A percentile compares a stretch with the other conserved stretches of the same genome.
Evolutionary conservation across 2,797 vertebrate genomes (phyloP).

Genomic region (Cebuella pygmaea): DNA sequence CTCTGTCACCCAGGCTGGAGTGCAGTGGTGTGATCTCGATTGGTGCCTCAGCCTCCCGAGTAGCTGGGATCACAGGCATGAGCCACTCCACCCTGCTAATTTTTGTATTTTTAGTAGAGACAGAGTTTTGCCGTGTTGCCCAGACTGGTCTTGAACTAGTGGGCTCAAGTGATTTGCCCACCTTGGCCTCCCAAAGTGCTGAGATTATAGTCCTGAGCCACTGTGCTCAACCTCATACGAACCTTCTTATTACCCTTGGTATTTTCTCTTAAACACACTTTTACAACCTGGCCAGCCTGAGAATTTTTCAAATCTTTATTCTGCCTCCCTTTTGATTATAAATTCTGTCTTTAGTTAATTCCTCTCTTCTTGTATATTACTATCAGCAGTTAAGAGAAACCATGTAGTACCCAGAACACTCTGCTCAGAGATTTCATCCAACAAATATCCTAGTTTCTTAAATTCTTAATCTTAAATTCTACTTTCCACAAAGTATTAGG

Average conservation of each 20-base stretch:
- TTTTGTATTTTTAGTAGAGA: too few relatives aligned
- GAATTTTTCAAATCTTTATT: neutral
- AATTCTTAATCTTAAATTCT: neutral
- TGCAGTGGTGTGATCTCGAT: too few relatives aligned
- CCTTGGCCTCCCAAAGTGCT: too few relatives aligned
- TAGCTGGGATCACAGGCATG: too few relatives aligned
- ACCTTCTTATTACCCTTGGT: neutral
- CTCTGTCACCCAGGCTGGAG: too few relatives aligned
- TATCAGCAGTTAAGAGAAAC: neutral
- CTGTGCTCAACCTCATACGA: neutral
- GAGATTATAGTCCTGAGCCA: too few relatives aligned
- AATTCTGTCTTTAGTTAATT: neutral
- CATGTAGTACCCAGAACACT: neutral
- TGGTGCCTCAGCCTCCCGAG: too few relatives aligned
- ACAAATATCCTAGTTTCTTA: neutral
- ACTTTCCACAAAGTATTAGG: neutral
- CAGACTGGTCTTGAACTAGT: too few relatives aligned
- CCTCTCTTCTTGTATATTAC: neutral
- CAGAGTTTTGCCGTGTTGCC: too few relatives aligned
- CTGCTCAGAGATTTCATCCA: neutral
- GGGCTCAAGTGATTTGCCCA: too few relatives aligned
- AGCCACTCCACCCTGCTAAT: too few relatives aligned
- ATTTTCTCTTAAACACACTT: neutral
- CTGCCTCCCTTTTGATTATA: neutral
- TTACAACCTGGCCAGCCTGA: neutral